These are phyloP conservation scores for Oscheius sp. DNA, from an alignment of 2,888 invertebrate genomes.

Conservation along the genomic window DNA sequence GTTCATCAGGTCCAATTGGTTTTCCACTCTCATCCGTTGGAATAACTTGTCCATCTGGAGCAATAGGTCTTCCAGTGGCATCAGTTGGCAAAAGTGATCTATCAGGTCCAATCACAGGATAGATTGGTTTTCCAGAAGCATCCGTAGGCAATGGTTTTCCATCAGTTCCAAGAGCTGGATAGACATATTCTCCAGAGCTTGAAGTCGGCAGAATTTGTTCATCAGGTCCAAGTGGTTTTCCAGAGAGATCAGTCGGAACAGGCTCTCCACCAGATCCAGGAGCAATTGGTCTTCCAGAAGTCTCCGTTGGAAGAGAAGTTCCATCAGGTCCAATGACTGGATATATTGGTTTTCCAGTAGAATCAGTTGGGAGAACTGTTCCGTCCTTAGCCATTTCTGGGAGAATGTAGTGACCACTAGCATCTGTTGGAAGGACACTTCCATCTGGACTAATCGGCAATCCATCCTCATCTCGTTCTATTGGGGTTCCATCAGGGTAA, in stretches of 20 bases:
- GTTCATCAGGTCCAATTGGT: constrained; percentile 28
- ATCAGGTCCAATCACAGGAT: constrained; percentile 56
- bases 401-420: constrained; percentile 34
- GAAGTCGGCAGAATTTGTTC: constrained; percentile 28
- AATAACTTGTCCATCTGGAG: constrained; percentile 29
- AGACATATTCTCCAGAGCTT: constrained; percentile 21
- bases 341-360: constrained; percentile 38
- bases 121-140: constrained; percentile 55
- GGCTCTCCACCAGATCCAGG: constrained; percentile 34
- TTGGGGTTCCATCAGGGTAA: constrained; percentile 28
- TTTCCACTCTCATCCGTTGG: constrained; percentile 31
- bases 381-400: constrained; percentile 39
- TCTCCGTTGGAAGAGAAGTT: constrained; percentile 41
- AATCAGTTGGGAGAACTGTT: constrained; percentile 42
- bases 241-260: constrained; percentile 54
- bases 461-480: constrained; percentile 42
- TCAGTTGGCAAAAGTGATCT: constrained; percentile 49
- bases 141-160: constrained; percentile 42
- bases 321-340: constrained; percentile 41
- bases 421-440: constrained; percentile 47
- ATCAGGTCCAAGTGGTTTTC: constrained; percentile 32
- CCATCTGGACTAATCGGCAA: constrained; percentile 41
- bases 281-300: constrained; percentile 39
- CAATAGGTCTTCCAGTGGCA: constrained; percentile 16
- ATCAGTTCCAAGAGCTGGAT: constrained; percentile 30